phyloP scores from a whole-genome alignment of 1,140 invertebrate species.

The Papilio polytes region DNA sequence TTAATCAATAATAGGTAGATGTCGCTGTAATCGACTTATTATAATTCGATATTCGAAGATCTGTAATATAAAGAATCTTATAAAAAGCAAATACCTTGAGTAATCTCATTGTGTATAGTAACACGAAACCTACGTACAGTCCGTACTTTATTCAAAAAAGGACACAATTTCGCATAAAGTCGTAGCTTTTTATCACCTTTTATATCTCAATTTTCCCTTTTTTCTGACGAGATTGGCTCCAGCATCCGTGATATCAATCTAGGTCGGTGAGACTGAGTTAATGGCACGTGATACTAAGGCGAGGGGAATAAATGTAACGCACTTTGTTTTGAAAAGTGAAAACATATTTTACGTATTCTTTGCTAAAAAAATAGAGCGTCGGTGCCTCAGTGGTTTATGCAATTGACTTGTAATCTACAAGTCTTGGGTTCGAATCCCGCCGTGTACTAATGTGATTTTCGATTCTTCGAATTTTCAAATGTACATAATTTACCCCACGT shows the following conservation, averaged over 20 bases:
- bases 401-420: too few relatives aligned
- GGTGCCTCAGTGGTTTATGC: too few relatives aligned
- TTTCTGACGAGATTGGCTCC: constrained; percentile 55
- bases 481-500: too few relatives aligned
- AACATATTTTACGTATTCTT: background rate
- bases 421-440: too few relatives aligned
- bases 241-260: constrained; percentile 65
- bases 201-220: constrained; percentile 71
- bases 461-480: too few relatives aligned
- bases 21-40: background rate
- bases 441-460: too few relatives aligned
- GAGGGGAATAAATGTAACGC: constrained; percentile 42
- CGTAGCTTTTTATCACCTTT: constrained; percentile 48
- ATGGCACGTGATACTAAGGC: constrained; percentile 56
- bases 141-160: constrained; percentile 45
- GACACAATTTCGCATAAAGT: constrained; percentile 23
- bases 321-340: constrained; percentile 43
- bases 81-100: background rate
- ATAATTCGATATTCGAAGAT: too few relatives aligned
- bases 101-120: background rate
- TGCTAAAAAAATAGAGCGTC: background rate
- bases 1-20: background rate
- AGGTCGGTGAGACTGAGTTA: constrained; percentile 51
- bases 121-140: background rate
- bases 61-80: too few relatives aligned